Evolutionary conservation across 2,797 vertebrate genomes (phyloP).

Genomic region (Arremon aurantiirostris): DNA sequence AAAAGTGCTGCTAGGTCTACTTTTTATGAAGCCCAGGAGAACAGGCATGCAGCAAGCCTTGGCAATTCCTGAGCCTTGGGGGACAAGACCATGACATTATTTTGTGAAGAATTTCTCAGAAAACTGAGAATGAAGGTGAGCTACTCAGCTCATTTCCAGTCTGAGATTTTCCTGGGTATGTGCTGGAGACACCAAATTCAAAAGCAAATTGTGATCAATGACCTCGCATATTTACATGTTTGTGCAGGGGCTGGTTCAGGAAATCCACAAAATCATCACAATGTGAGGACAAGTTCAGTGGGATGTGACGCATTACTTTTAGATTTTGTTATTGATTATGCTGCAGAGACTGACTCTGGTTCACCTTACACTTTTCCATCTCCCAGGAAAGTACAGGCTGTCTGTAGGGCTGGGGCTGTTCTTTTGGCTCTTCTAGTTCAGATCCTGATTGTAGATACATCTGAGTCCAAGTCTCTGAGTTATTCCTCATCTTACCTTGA

Average conservation of each 20-base stretch:
- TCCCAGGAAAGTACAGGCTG: not conserved
- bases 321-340: not conserved
- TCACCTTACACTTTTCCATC: fast-evolving
- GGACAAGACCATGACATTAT: not conserved
- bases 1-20: not conserved
- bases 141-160: not conserved
- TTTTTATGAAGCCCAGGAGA: not conserved
- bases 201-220: not conserved
- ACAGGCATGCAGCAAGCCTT: not conserved
- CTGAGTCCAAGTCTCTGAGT: not conserved
- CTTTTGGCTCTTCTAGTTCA: not conserved
- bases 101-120: not conserved
- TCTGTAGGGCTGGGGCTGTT: not conserved
- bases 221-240: not conserved
- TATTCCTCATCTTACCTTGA: not conserved
- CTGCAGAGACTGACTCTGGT: not conserved
- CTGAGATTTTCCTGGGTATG: not conserved
- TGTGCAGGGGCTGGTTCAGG: not conserved
- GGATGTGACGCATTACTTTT: not conserved
- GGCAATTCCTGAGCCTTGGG: not conserved
- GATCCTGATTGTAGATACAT: not conserved
- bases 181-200: not conserved
- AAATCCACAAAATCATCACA: not conserved
- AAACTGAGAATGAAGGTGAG: not conserved
- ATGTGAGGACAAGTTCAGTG: not conserved